Conservation (phyloP, 2,113 vertebrate species). For the Panthera leo region DNA sequence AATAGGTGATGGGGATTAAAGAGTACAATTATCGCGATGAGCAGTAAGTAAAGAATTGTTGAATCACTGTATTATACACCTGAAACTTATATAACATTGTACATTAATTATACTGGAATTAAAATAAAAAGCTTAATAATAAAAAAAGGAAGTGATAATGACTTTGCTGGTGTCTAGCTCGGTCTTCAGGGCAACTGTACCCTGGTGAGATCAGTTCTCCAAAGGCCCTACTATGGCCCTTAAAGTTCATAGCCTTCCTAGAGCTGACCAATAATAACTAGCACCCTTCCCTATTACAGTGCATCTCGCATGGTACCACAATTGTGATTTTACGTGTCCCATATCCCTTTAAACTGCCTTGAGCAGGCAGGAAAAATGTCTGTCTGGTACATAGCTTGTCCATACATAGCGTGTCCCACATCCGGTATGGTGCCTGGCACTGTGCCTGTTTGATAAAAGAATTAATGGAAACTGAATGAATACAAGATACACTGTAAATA, state of each 20-base stretch:
- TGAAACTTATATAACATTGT: background rate
- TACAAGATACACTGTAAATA: background rate
- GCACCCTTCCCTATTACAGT: background rate
- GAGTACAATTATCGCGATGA: background rate
- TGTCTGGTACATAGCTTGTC: background rate
- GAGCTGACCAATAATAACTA: background rate
- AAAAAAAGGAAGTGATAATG: background rate
- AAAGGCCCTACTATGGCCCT: background rate
- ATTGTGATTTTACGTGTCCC: background rate
- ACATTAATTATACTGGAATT: background rate
- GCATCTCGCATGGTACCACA: background rate
- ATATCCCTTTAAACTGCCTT: background rate
- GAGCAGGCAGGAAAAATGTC: background rate
- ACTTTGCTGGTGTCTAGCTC: background rate
- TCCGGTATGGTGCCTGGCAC: background rate
- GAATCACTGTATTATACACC: background rate
- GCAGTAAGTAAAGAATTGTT: background rate
- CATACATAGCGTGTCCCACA: background rate
- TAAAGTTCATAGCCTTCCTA: background rate
- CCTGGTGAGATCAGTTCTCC: background rate
- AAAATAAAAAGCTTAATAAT: background rate
- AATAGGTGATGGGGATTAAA: background rate
- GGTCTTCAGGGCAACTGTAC: background rate
- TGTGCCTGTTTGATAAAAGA: background rate
- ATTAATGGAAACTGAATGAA: background rate